Percentiles rank a stretch among this genome's conserved stretches.
Evolutionary conservation across 2,888 invertebrate species (phyloP).

Genomic region (Glaucopsyche alexis): DNA sequence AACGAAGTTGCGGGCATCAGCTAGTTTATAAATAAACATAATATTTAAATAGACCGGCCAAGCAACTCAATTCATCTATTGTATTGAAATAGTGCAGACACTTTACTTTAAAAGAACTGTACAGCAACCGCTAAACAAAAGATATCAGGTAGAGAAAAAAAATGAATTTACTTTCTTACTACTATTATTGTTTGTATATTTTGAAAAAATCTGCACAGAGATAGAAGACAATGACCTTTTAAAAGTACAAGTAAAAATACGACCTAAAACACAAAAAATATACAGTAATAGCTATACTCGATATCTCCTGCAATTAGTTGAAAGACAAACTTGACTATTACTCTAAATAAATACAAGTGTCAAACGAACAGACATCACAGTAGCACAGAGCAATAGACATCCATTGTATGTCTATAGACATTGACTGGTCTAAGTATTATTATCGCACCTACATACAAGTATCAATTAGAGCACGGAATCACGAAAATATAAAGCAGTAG

Average conservation of each 20-base stretch:
- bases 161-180: slow-evolving; percentile 3
- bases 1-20: too few species aligned
- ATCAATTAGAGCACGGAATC: too few species aligned
- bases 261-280: not conserved
- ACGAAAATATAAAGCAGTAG: too few species aligned
- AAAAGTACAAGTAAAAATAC: not conserved
- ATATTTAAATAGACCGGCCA: slow-evolving; percentile 7
- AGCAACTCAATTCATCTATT: not conserved
- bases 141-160: not conserved
- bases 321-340: too few species aligned
- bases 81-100: not conserved
- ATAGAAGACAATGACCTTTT: not conserved
- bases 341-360: too few species aligned
- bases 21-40: slow-evolving; percentile 31
- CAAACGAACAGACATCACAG: too few species aligned
- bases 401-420: too few species aligned
- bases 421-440: too few species aligned
- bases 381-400: too few species aligned
- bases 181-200: not conserved
- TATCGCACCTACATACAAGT: too few species aligned
- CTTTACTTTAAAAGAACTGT: not conserved
- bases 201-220: not conserved
- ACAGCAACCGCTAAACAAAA: not conserved
- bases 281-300: not conserved
- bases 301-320: too few species aligned